Percentiles rank a stretch among this genome's conserved stretches.
These are phyloP conservation scores for Avahi laniger DNA, from an alignment of 2,797 vertebrate species.

Conservation along the genomic window DNA sequence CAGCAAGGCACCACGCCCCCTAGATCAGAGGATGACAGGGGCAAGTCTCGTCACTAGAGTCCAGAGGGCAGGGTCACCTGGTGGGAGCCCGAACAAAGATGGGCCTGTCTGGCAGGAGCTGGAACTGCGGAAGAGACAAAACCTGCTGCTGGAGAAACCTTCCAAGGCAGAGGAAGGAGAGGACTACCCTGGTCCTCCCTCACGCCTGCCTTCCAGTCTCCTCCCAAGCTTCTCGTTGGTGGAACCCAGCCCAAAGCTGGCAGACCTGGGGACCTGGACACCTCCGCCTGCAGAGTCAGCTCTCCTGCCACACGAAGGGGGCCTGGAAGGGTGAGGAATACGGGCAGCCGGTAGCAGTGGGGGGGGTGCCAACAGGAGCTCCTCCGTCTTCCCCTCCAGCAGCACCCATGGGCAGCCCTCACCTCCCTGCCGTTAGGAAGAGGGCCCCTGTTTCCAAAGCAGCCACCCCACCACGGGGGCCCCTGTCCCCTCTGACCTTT, in stretches of 20 bases:
- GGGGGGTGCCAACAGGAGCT: neutral
- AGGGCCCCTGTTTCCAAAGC: neutral
- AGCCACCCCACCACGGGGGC: accelerated
- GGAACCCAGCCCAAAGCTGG: neutral
- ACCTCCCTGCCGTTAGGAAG: too few species aligned
- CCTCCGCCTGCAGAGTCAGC: neutral
- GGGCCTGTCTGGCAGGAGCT: neutral
- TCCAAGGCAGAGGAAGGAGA: accelerated
- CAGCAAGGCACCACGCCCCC: neutral
- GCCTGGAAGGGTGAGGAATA: neutral
- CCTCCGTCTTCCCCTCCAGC: neutral
- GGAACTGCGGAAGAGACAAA: neutral
- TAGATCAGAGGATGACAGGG: neutral
- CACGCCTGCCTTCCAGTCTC: neutral
- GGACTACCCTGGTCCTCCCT: accelerated
- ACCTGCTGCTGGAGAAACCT: neutral
- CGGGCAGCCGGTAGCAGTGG: neutral
- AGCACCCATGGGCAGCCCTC: neutral
- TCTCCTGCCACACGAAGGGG: neutral
- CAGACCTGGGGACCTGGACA: neutral
- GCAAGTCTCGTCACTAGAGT: neutral
- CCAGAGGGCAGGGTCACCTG: neutral
- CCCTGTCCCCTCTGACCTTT: too few species aligned
- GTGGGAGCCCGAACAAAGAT: neutral
- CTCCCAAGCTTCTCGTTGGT: neutral